Conservation (phyloP, 2,797 vertebrate species). For the Sylvia borin region DNA sequence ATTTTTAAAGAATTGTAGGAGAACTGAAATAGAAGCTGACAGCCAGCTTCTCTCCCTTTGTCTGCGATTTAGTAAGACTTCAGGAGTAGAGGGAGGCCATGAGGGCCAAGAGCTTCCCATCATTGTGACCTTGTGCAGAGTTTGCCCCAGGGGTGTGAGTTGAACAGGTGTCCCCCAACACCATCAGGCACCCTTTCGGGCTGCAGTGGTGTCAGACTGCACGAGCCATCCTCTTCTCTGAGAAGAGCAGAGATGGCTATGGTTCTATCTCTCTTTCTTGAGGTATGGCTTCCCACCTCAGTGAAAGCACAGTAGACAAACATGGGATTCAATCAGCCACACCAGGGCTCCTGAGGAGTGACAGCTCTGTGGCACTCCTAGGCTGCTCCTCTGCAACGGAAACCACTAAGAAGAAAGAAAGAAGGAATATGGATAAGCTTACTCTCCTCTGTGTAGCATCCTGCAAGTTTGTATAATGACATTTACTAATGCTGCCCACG, state of each 20-base stretch:
- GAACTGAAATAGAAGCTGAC: not conserved
- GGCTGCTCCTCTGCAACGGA: not conserved
- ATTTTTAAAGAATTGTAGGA: not conserved
- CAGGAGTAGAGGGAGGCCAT: not conserved
- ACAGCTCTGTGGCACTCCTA: not conserved
- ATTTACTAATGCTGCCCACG: slow-evolving; percentile 25
- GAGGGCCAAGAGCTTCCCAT: not conserved
- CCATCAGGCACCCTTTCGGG: not conserved
- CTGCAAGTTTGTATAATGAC: not conserved
- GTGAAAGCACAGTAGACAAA: not conserved
- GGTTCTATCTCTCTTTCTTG: not conserved
- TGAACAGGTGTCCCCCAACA: not conserved
- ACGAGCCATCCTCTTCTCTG: not conserved
- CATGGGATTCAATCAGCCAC: not conserved
- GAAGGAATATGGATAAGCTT: not conserved
- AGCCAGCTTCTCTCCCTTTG: not conserved
- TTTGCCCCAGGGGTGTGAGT: not conserved
- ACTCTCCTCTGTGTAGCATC: not conserved
- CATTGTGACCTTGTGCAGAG: not conserved
- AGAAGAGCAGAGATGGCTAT: not conserved
- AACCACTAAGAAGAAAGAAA: not conserved
- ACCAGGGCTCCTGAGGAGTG: not conserved
- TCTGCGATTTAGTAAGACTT: not conserved
- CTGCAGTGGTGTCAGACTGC: not conserved
- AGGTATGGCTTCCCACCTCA: not conserved